Percentiles rank a stretch among this genome's conserved stretches.
These are phyloP conservation scores for Promerops cafer DNA, from an alignment of 2,113 vertebrate genomes.

Conservation along the genomic window DNA sequence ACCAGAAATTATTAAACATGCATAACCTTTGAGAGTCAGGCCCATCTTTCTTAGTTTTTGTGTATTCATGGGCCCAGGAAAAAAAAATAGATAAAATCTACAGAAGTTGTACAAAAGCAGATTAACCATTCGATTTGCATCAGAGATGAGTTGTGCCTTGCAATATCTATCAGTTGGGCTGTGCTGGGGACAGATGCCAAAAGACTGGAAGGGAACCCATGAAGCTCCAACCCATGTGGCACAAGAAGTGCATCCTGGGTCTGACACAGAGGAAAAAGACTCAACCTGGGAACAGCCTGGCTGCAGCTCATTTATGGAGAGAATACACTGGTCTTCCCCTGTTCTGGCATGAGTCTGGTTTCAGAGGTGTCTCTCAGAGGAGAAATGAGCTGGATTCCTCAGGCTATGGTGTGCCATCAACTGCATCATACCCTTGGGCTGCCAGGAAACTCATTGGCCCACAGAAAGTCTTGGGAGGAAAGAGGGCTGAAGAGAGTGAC, in stretches of 20 bases:
- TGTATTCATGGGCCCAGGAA: not conserved
- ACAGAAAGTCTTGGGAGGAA: not conserved
- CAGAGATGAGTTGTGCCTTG: not conserved
- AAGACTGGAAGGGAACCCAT: accelerated
- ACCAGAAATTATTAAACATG: not conserved
- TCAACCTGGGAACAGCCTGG: not conserved
- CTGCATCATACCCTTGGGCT: not conserved
- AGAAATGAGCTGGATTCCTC: not conserved
- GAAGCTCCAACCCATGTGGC: not conserved
- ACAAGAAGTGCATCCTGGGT: not conserved
- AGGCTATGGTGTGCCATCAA: not conserved
- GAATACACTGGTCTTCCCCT: not conserved
- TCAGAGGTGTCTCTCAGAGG: not conserved
- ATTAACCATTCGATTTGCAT: not conserved
- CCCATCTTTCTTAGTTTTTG: not conserved
- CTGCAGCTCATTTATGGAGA: not conserved
- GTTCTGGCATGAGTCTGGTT: not conserved
- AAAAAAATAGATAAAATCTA: not conserved
- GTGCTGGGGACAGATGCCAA: not conserved
- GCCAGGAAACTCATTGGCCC: not conserved
- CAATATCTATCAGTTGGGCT: too few species aligned
- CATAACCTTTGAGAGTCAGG: not conserved
- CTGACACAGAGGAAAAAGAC: not conserved
- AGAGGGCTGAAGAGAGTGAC: not conserved
- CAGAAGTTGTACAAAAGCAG: not conserved